phyloP scores from a whole-genome alignment of 2,113 vertebrate species.

The Ivindomyrus marchei region DNA sequence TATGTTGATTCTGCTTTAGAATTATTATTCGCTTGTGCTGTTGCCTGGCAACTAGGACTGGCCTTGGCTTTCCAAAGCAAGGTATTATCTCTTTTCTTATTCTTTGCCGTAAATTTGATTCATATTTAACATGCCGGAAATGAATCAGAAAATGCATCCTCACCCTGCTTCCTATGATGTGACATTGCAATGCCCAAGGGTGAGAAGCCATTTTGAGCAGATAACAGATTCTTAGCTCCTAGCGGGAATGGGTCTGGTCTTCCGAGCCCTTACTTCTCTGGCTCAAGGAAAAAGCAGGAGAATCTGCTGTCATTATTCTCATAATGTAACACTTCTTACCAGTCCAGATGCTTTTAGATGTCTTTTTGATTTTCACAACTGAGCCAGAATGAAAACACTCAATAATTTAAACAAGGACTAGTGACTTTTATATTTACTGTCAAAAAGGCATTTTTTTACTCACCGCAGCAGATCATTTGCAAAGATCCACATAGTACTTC shows the following conservation, averaged over 20 bases:
- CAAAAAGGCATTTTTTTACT: neutral
- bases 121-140: slow-evolving; percentile 9
- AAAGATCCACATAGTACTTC: neutral
- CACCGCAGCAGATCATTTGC: neutral
- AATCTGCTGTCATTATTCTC: neutral
- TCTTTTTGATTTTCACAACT: neutral
- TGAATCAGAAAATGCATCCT: slow-evolving; percentile 4
- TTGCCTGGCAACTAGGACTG: slow-evolving; percentile 18
- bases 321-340: neutral
- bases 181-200: neutral
- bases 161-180: neutral
- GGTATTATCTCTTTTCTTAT: slow-evolving; percentile 3
- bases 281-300: neutral
- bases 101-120: slow-evolving; percentile 3
- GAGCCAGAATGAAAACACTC: neutral
- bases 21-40: slow-evolving; percentile 5
- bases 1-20: slow-evolving; percentile 10
- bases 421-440: neutral
- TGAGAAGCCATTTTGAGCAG: neutral
- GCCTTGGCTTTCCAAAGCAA: slow-evolving; percentile 1
- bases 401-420: neutral
- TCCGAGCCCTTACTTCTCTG: neutral
- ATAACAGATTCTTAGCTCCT: neutral
- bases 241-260: neutral
- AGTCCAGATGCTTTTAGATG: neutral